Conservation (phyloP, 2,113 vertebrate species). For the Nibea albiflora region DNA sequence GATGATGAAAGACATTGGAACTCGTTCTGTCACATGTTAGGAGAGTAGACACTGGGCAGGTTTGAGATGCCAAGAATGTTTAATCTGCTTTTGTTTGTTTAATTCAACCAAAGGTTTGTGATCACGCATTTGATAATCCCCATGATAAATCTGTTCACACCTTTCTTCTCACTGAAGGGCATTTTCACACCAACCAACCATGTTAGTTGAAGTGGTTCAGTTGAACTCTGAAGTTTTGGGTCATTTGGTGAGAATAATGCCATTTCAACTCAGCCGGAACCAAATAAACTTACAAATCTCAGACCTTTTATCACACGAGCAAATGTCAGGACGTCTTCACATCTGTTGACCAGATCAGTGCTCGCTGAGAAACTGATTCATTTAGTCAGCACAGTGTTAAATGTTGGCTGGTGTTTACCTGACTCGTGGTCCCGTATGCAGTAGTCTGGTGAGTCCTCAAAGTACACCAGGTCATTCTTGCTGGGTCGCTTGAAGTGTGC, state of each 20-base stretch:
- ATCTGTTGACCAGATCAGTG: not conserved
- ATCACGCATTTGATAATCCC: not conserved
- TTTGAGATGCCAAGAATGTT: not conserved
- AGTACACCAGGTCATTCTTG: slow-evolving; percentile 95
- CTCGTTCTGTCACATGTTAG: not conserved
- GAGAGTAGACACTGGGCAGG: not conserved
- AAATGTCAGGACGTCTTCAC: not conserved
- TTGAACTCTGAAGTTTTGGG: not conserved
- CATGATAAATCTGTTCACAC: not conserved
- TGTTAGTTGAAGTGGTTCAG: not conserved
- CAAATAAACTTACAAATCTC: not conserved
- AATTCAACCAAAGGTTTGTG: not conserved
- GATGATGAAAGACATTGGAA: not conserved
- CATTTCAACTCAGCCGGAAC: slow-evolving; percentile 2
- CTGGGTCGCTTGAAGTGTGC: slow-evolving; percentile 91
- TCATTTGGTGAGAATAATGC: slow-evolving; percentile 12
- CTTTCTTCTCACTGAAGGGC: not conserved
- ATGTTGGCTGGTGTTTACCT: slow-evolving; percentile 77
- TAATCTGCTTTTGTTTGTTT: not conserved
- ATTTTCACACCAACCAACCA: not conserved
- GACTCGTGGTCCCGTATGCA: slow-evolving; percentile 93
- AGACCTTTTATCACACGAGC: too few species aligned
- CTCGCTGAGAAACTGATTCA: not conserved
- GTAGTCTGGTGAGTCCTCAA: slow-evolving; percentile 97
- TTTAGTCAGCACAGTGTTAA: not conserved